These are phyloP conservation scores for Helarctos malayanus DNA, from an alignment of 2,797 vertebrate species.

Conservation along the genomic window DNA sequence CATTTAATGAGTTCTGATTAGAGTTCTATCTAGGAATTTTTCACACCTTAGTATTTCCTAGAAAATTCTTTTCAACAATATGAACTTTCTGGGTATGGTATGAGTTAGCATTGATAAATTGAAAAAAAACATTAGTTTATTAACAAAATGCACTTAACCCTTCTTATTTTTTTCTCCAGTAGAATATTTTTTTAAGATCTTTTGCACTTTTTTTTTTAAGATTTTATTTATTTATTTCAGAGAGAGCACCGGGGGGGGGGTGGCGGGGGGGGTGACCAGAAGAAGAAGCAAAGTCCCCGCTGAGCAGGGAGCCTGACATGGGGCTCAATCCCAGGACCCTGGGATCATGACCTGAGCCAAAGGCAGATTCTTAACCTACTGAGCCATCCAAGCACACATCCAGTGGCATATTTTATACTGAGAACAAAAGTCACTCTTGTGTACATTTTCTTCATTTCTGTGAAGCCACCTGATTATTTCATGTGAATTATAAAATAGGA, in stretches of 20 bases:
- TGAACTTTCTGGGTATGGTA: conserved; percentile 53
- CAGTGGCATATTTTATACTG: conserved; percentile 66
- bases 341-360: background rate
- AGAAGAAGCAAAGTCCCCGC: background rate
- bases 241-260: too few species aligned
- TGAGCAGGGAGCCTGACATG: background rate
- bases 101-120: background rate
- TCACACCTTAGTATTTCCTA: conserved; percentile 31
- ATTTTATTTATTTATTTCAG: too few species aligned
- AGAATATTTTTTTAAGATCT: too few species aligned
- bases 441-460: conserved; percentile 80
- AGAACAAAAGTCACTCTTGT: conserved; percentile 60
- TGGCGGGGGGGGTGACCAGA: background rate
- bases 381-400: background rate
- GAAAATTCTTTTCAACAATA: conserved; percentile 51
- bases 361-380: background rate
- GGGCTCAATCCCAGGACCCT: too few species aligned
- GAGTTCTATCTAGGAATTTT: background rate
- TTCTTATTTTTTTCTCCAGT: conserved; percentile 72
- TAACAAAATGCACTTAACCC: conserved; percentile 81
- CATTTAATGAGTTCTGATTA: background rate
- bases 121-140: conserved; percentile 45
- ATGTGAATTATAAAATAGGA: conserved; percentile 72
- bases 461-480: conserved; percentile 78
- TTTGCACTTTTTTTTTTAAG: too few species aligned